These are phyloP conservation scores for Acanthosepion pharaonis DNA, from an alignment of 2,888 invertebrate genomes.

Conservation along the genomic window DNA sequence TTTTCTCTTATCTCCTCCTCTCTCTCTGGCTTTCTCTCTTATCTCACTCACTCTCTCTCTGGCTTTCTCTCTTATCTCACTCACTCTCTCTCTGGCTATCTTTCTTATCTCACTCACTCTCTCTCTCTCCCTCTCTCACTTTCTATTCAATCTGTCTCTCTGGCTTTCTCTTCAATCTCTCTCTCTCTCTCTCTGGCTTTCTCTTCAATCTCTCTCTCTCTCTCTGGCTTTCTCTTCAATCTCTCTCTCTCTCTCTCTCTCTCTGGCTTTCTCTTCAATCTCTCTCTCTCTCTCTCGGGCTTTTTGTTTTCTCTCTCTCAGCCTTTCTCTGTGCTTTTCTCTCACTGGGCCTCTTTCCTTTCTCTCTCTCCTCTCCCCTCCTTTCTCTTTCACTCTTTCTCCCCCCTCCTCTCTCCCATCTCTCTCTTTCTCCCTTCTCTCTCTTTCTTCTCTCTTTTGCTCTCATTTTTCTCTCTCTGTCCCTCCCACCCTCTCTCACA, in stretches of 20 bases:
- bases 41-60: background rate
- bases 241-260: background rate
- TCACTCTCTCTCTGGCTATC: background rate
- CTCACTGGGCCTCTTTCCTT: too few relatives aligned
- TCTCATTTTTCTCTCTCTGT: too few relatives aligned
- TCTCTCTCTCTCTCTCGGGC: too few relatives aligned
- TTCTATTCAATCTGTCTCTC: background rate
- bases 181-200: background rate
- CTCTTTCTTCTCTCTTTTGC: too few relatives aligned
- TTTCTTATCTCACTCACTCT: background rate
- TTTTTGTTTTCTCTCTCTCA: too few relatives aligned
- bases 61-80: background rate
- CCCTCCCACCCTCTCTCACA: too few relatives aligned
- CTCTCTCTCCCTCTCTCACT: background rate
- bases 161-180: background rate
- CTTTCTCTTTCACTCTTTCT: too few relatives aligned
- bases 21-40: background rate
- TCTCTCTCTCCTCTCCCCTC: rapidly evolving
- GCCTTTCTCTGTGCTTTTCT: too few relatives aligned
- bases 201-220: background rate
- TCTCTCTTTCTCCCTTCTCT: too few relatives aligned
- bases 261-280: too few relatives aligned
- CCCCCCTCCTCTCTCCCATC: too few relatives aligned
- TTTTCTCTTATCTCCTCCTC: background rate
- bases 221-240: background rate